phyloP scores from a whole-genome alignment of 2,797 vertebrate genomes.

The Anguilla pacifica region DNA sequence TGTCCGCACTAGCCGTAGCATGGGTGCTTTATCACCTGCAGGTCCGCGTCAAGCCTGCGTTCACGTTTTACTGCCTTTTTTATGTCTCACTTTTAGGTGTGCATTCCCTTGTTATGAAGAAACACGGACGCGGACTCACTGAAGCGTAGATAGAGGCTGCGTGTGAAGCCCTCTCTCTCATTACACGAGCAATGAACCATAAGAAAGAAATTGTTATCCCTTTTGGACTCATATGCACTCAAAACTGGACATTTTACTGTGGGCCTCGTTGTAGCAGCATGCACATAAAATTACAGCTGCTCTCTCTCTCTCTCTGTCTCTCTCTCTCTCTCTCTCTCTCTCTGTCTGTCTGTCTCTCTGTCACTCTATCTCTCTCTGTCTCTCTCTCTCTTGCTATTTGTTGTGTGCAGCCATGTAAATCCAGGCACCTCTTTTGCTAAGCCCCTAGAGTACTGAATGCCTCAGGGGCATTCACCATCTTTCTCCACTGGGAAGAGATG shows the following conservation, averaged over 20 bases:
- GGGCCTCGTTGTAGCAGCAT: background rate
- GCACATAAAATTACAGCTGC: conserved; percentile 6
- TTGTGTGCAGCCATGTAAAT: background rate
- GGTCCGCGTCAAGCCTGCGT: no score
- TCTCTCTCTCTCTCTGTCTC: background rate
- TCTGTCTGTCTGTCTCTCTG: no score
- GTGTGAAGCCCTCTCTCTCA: no score
- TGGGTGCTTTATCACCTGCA: no score
- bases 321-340: background rate
- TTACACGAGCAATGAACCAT: background rate
- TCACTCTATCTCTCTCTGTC: no score
- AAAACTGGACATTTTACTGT: background rate
- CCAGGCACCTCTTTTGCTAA: background rate
- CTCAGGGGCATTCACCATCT: background rate
- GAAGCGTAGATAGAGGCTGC: background rate
- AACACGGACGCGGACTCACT: background rate
- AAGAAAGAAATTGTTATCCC: background rate
- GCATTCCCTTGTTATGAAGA: background rate
- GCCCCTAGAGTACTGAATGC: background rate
- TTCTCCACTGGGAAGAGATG: background rate
- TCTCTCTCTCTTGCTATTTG: background rate
- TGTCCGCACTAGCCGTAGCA: no score
- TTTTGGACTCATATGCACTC: background rate
- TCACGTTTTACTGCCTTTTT: background rate
- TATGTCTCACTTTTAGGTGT: background rate